Evolutionary conservation across 2,888 invertebrate species (phyloP).

Genomic region (Platynereis dumerilii): DNA sequence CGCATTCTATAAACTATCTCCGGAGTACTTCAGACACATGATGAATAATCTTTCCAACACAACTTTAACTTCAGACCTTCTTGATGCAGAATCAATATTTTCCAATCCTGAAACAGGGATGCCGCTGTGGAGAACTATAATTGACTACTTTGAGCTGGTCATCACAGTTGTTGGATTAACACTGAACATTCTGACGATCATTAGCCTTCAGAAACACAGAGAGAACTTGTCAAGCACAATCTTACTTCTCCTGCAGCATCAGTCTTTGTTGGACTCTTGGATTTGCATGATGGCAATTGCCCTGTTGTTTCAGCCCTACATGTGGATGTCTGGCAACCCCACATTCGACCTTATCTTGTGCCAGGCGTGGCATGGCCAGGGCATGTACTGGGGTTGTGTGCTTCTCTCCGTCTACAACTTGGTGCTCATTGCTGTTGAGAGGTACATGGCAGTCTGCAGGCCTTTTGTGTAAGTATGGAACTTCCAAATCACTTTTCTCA

Average conservation of each 20-base stretch:
- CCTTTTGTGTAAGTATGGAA: not conserved
- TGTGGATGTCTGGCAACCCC: not conserved
- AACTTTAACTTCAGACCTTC: too few species aligned
- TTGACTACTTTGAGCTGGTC: not conserved
- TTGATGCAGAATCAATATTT: too few species aligned
- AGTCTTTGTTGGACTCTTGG: not conserved
- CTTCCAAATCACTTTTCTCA: too few species aligned
- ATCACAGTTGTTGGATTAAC: not conserved
- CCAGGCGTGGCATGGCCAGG: conserved; percentile 4
- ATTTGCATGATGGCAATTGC: not conserved
- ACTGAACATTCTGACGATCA: not conserved
- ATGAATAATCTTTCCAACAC: too few species aligned
- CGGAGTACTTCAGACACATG: too few species aligned
- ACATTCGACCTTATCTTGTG: not conserved
- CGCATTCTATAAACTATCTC: too few species aligned
- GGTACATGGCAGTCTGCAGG: conserved; percentile 6
- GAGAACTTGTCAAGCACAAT: not conserved
- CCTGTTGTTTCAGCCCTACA: not conserved
- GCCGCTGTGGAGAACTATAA: not conserved
- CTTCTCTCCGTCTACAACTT: not conserved
- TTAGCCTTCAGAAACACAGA: not conserved
- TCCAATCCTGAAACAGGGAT: not conserved
- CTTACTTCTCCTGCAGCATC: conserved; percentile 1
- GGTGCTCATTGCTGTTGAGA: conserved; percentile 4
- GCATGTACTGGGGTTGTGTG: conserved; percentile 5